Evolutionary conservation across 2,797 vertebrate species (phyloP), one percentile per base, ranked within the genome.

Genomic region (Cryptoblepharus egeriae): DNA sequence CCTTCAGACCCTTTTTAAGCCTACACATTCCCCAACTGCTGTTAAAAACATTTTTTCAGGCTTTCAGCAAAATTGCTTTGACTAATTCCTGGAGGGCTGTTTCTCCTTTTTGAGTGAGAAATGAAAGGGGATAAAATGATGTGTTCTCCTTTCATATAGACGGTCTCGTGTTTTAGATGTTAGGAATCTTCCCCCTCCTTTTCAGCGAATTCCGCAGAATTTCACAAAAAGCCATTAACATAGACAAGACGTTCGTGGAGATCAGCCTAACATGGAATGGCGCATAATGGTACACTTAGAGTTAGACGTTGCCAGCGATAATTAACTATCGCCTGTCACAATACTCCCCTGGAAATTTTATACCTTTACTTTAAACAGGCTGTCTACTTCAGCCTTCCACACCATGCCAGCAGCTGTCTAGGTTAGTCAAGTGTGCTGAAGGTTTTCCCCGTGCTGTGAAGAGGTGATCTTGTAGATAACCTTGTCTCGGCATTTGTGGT

Each of bases 341-440:
- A 79, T 89, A 83, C 26, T 69, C 63, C 58, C 87, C 75, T 82
- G 83, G 73, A 84, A 92, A 89, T 84, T 86, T 77, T 87, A 64
- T 88, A 79, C 74, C 79, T 87, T 67, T 69, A 60, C 67, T 75
- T 52, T 63, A 85, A 76, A 78, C 63, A 84, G 18, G 61, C 75
- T 84, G 65, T 85, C 81, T 92, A 18, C 75, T 81, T 83, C 42
- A 77, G 67, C 69, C 32, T 87, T 83, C 63, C 15, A 32, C 9
- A 26, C 73, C 70, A 20, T 57, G 85, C 22, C 79, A 85, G 28
- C 30, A 76, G 26, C 69, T 84, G 30, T 85, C 64, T 87, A 11
- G 2, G 8, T 24, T 58, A 81, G 52, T 77, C 73, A 92, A 80
- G 30, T 79, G 67, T 74, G 86, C 75, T 82, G 61, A 83, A 89